Evolutionary conservation across 2,113 vertebrate genomes (phyloP), one percentile per base, ranked within the genome.

Genomic region (Vanacampus margaritifer): DNA sequence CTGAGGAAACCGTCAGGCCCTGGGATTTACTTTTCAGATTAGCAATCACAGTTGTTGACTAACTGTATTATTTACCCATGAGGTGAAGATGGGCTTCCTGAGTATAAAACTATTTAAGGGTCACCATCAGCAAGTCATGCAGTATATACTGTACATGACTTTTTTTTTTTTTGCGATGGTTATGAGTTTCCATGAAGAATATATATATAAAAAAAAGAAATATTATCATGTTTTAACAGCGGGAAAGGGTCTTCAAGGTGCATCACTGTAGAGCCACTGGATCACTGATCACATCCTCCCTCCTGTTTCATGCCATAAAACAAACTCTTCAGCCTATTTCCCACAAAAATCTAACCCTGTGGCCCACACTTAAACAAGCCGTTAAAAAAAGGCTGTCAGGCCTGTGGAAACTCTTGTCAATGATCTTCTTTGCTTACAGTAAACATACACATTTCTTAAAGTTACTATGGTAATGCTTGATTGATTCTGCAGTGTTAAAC

Each of bases 381-480:
- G 41, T 32, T 37, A 37, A 3, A 6, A 23, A 54, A 39, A 26
- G 39, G 26, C 12, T 1, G 11, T 23, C 54, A 39, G 60, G 36
- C 17, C 24, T 58, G 43, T 24, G 10, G 28, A 71, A 50, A 35
- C 54, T 60, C 45, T 69, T 17, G 5, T 35, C 23, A 35, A 69
- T 26, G n/a, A 68, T 65, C 54, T 56, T 21, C 23, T 78, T 72
- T 72, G 61, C 81, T 83, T 72, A 43, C 64, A 46, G 71, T 67
- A 48, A 81, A 73, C 80, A 73, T 56, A 75, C 54, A 70, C 76
- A 60, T 71, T 64, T 67, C 65, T 78, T 64, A 24, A 76, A 76
- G 60, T 71, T 65, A 48, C 61, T 24, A 50, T 1, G 1, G 37
- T 79, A 75, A 75, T 67, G 59, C 32, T 59, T 75, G 75, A 75